Base-by-base conservation (phyloP, 2,113 vertebrate genomes). In the Eulemur rufifrons region DNA sequence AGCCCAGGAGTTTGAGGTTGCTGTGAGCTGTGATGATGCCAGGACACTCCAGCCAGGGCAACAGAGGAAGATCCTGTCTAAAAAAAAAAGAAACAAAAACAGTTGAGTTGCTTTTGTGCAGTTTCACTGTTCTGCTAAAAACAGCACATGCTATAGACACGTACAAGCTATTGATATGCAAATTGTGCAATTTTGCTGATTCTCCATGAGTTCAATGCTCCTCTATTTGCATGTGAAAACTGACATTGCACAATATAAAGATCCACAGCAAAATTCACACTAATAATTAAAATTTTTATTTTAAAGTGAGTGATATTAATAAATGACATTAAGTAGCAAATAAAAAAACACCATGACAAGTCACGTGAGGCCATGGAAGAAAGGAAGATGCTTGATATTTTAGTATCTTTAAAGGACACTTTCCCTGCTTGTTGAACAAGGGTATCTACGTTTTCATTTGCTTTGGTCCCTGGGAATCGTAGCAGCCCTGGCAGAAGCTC, bases 81-180 rank as follows among this genome's bases (percentile, higher is more conserved):
- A 12, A 63, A 61, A 27, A 63, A 63, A 61, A 63, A 27, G 25
- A 63, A 29, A 63, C 61, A 11, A 63, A 63, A 45, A 52, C 12
- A 11, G 61, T 25, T 20, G 37, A 32, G 6, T 32, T 37, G 5
- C 37, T 64, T 27, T 39, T 54, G 61, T 8, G 63, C 45, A 25
- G 6, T 76, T 8, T 68, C 9, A 6, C n/a, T 23, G 29, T 23
- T 39, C 68, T 2, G 21, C 23, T 4, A 4, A 23, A 73, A 34
- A 52, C 10, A 32, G 29, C 8, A 29, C 15, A 42, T 5, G 2
- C 5, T 63, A 20, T 17, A 9, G 8, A n/a, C 2, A 0, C 3
- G 6, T 9, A 37, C 81, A 15, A 4, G 54, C 34, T 59, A 27
- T 2, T 56, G 25, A 82, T 11, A 20, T 0, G 23, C 8, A 6